phyloP scores from a whole-genome alignment of 2,888 invertebrate genomes.

The Heteromurus nitidus region DNA sequence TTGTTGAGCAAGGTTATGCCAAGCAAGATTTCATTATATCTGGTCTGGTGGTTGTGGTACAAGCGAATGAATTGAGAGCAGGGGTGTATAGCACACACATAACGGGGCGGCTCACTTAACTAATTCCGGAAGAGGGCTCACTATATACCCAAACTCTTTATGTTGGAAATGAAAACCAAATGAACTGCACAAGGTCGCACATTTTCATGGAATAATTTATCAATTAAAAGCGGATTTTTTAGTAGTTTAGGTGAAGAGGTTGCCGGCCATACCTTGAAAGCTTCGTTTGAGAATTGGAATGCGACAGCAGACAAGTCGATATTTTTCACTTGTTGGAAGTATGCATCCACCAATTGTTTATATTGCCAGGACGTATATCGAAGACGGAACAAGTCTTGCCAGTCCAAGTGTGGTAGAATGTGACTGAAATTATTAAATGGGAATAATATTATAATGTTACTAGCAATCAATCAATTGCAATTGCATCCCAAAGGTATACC shows the following conservation, averaged over 20 bases:
- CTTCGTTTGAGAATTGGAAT: constrained; percentile 25
- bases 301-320: constrained; percentile 27
- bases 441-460: constrained; percentile 4
- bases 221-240: neutral
- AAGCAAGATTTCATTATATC: no score
- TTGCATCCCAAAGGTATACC: no score
- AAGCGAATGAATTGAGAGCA: no score
- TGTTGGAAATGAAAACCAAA: neutral
- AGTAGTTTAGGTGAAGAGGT: neutral
- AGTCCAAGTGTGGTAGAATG: constrained; percentile 42
- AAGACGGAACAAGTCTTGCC: constrained; percentile 62
- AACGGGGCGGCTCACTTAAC: neutral
- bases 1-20: no score
- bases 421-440: constrained; percentile 41
- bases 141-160: no score
- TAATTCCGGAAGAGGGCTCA: no score
- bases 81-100: neutral
- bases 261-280: constrained; percentile 51
- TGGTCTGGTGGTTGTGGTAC: no score
- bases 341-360: constrained; percentile 44
- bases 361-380: constrained; percentile 27
- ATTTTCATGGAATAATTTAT: neutral
- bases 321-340: constrained; percentile 53
- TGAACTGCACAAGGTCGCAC: neutral
- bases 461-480: neutral